These are phyloP conservation scores for Centroberyx gerrardi DNA, from an alignment of 2,797 vertebrate genomes.

Conservation along the genomic window DNA sequence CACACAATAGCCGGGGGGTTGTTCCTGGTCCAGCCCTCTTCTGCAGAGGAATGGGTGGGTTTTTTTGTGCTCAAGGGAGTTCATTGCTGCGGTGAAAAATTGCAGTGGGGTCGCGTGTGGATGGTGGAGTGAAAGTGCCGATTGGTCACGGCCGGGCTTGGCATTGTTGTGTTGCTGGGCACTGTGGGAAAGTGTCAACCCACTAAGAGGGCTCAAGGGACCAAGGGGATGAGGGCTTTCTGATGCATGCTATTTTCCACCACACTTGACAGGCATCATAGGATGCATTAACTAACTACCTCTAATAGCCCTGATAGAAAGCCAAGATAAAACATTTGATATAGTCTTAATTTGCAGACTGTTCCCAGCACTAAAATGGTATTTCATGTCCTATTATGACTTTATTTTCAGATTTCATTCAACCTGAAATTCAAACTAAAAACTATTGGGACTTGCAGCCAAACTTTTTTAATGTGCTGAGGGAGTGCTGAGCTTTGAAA, in stretches of 20 bases:
- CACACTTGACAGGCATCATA: conserved; percentile 88
- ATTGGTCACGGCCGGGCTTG: conserved; percentile 94
- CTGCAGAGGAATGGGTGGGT: conserved; percentile 76
- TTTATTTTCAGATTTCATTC: conserved; percentile 16
- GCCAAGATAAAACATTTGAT: conserved; percentile 27
- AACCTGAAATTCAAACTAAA: conserved; percentile 22
- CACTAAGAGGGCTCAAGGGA: conserved; percentile 88
- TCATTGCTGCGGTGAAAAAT: conserved; percentile 97
- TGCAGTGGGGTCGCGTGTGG: conserved; percentile 96
- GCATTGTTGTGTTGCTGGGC: conserved; percentile 90
- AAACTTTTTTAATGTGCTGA: conserved; percentile 30
- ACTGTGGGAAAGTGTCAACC: conserved; percentile 98
- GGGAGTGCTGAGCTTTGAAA: conserved; percentile 23
- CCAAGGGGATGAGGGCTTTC: conserved; percentile 60
- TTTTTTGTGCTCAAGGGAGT: conserved; percentile 86
- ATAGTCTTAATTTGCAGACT: neutral
- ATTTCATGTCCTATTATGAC: conserved; percentile 6
- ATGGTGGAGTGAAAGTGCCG: conserved; percentile 93
- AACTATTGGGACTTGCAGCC: conserved; percentile 1
- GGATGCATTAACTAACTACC: conserved; percentile 77
- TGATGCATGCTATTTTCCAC: conserved; percentile 90
- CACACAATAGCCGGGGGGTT: conserved; percentile 90
- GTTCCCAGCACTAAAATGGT: neutral
- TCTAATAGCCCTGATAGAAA: conserved; percentile 56
- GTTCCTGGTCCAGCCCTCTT: conserved; percentile 77